A percentile compares a stretch with the other conserved stretches of the same genome.
phyloP scores from a whole-genome alignment of 2,113 vertebrate species.

The Platysteira castanea region DNA sequence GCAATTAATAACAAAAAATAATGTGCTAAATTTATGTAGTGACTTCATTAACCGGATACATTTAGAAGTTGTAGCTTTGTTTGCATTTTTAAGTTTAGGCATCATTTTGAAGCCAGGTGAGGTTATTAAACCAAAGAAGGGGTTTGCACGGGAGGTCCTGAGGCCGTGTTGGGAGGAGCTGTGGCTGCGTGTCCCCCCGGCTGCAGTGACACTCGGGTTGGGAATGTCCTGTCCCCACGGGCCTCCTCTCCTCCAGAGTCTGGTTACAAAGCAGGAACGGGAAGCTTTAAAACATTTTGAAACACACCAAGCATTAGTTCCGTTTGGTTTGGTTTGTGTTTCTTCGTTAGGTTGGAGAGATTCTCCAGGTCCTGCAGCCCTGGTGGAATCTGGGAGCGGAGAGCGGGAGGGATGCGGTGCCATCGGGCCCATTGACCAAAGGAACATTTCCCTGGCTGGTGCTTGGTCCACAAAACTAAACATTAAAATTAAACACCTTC shows the following conservation, averaged over 20 bases:
- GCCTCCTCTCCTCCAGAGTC: not conserved
- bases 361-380: not conserved
- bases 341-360: not conserved
- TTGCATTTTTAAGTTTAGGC: conserved; percentile 52
- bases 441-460: conserved; percentile 5
- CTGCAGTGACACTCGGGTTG: fast-evolving
- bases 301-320: not conserved
- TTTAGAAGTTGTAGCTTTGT: conserved; percentile 73
- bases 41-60: conserved; percentile 75
- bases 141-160: not conserved
- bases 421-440: not conserved
- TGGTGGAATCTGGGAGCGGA: not conserved
- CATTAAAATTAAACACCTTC: not conserved
- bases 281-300: not conserved
- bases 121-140: not conserved
- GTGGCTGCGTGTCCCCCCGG: not conserved
- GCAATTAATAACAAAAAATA: conserved; percentile 85
- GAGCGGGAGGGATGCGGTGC: not conserved
- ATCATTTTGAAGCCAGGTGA: conserved; percentile 44
- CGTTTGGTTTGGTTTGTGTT: not conserved
- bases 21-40: conserved; percentile 82
- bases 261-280: not conserved
- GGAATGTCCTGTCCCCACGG: not conserved
- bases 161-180: not conserved
- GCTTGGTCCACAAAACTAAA: conserved; percentile 12